phyloP scores from a whole-genome alignment of 1,140 invertebrate species.

The Tetramorium simillimum region DNA sequence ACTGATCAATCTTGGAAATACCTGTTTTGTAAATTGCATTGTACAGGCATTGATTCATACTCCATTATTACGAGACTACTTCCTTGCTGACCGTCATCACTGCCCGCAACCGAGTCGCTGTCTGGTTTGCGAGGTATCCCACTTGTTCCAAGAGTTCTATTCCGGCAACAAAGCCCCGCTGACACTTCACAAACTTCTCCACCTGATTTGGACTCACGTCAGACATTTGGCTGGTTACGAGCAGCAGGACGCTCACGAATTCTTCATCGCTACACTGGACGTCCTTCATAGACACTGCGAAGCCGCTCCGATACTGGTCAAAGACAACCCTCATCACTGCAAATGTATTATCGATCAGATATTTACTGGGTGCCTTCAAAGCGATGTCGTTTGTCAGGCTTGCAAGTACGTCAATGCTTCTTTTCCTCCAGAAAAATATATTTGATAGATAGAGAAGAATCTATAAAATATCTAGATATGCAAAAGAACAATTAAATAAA shows the following conservation, averaged over 20 bases:
- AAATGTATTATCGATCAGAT: constrained; percentile 99
- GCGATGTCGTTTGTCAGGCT: constrained; percentile 97
- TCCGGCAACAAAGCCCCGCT: constrained; percentile 95
- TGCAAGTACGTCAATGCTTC: constrained; percentile 90
- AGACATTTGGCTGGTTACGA: constrained; percentile 98
- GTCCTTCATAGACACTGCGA: constrained; percentile 94
- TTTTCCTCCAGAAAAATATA: background rate
- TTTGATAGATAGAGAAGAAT: background rate
- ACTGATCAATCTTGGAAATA: constrained; percentile 98
- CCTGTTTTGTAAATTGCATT: constrained; percentile 99
- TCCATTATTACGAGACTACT: constrained; percentile 97
- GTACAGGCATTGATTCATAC: constrained; percentile 98
- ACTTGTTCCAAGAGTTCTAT: constrained; percentile 96
- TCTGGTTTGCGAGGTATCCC: constrained; percentile 96
- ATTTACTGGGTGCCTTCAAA: constrained; percentile 98
- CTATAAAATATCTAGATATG: background rate
- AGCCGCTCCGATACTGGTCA: constrained; percentile 83
- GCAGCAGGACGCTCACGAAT: constrained; percentile 99
- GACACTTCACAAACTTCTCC: constrained; percentile 94
- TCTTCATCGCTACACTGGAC: constrained; percentile 98
- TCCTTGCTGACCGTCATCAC: constrained; percentile 96
- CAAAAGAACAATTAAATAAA: background rate
- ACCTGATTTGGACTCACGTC: constrained; percentile 98
- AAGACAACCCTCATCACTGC: constrained; percentile 90
- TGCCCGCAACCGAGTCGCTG: constrained; percentile 91